Percentiles rank a stretch among this genome's conserved stretches.
Conservation (phyloP, 2,888 invertebrate species). For the Phengaris arion region DNA sequence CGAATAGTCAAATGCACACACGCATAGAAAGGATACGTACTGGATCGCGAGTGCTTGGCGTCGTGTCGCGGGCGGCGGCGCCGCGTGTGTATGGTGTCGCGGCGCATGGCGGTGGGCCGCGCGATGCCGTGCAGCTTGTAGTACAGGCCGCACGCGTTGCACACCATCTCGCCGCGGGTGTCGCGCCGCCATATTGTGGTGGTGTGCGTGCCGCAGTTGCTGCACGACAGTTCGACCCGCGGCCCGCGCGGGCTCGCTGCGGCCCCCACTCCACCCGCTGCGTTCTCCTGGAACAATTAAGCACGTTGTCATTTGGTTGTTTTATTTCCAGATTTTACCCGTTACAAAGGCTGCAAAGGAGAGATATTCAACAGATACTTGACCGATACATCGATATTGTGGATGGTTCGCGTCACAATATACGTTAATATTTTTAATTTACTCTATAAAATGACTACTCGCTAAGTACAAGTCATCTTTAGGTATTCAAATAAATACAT, state of each 20-base stretch:
- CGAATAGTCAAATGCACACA: no score
- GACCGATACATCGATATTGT: no score
- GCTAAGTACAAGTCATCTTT: no score
- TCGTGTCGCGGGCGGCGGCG: constrained; percentile 91
- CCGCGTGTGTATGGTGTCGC: constrained; percentile 97
- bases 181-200: constrained; percentile 99
- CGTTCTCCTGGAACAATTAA: constrained; percentile 36
- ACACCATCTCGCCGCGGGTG: constrained; percentile 97
- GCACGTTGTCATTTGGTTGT: not conserved
- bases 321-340: not conserved
- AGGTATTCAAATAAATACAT: not conserved
- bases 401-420: no score
- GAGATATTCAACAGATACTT: no score
- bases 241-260: constrained; percentile 48
- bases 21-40: no score
- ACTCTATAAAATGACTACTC: no score
- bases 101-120: constrained; percentile 95
- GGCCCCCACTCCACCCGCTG: constrained; percentile 38
- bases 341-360: not conserved
- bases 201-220: constrained; percentile 97
- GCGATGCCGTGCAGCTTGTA: constrained; percentile 97
- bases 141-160: constrained; percentile 99
- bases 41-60: constrained; percentile 73
- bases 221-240: constrained; percentile 92
- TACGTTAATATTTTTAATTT: no score